A percentile compares a stretch with the other conserved stretches of the same genome.
Evolutionary conservation across 1,140 invertebrate genomes (phyloP).

Genomic region (Lasioglossum albipes): DNA sequence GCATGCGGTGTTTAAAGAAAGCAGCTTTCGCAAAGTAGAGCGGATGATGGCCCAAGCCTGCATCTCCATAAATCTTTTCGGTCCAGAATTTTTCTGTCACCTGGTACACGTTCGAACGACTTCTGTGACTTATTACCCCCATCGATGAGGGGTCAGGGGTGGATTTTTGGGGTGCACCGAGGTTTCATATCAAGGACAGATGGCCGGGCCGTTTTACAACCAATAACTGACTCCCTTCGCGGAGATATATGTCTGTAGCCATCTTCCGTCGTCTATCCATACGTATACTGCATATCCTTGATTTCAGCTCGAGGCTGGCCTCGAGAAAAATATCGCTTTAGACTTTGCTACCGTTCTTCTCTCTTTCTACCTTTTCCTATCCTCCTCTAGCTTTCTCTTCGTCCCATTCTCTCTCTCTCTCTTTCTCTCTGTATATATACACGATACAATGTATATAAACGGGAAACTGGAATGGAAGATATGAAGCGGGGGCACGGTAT

Average conservation of each 20-base stretch:
- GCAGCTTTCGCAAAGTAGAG: too few relatives aligned
- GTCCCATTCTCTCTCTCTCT: not conserved
- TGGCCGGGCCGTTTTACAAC: constrained; percentile 70
- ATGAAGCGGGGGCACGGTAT: not conserved
- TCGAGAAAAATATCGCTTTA: constrained; percentile 33
- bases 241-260: constrained; percentile 6
- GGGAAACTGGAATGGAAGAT: constrained; percentile 14
- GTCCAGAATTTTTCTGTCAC: not conserved
- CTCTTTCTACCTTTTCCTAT: not conserved
- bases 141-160: constrained; percentile 47
- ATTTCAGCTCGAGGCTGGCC: constrained; percentile 34
- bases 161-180: constrained; percentile 65
- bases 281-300: constrained; percentile 33
- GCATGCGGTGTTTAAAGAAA: too few relatives aligned
- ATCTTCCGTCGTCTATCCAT: constrained; percentile 5
- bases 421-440: too few relatives aligned
- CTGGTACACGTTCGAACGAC: not conserved
- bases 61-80: not conserved
- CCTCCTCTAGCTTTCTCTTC: too few relatives aligned
- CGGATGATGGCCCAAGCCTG: not conserved
- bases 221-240: constrained; percentile 60
- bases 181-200: constrained; percentile 66
- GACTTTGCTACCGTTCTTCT: constrained; percentile 24
- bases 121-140: constrained; percentile 63
- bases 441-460: constrained; percentile 21